phyloP scores from a whole-genome alignment of 2,797 vertebrate species.

The Buceros bicornis region DNA sequence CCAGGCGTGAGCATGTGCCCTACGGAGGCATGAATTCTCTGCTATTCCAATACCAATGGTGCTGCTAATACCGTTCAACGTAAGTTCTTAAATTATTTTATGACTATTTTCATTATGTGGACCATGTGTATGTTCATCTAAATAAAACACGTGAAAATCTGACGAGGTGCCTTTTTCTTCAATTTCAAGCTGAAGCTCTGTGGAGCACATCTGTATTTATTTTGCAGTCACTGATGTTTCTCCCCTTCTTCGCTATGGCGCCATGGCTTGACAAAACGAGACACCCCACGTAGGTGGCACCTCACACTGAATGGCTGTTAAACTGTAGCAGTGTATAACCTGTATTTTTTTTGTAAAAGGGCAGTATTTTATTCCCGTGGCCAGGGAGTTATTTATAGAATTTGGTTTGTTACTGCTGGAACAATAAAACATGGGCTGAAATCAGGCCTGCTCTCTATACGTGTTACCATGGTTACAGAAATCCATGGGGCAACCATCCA shows the following conservation, averaged over 20 bases:
- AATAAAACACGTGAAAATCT: slow-evolving; percentile 81
- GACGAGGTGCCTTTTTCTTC: slow-evolving; percentile 8
- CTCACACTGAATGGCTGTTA: neutral
- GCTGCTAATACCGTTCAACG: slow-evolving; percentile 85
- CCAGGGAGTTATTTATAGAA: neutral
- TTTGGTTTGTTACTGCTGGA: neutral
- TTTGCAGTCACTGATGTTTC: neutral
- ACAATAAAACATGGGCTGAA: neutral
- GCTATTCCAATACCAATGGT: slow-evolving; percentile 84
- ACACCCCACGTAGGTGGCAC: neutral
- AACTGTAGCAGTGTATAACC: neutral
- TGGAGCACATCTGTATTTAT: neutral
- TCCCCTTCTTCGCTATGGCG: neutral
- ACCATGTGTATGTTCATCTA: slow-evolving; percentile 76
- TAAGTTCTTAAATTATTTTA: slow-evolving; percentile 82
- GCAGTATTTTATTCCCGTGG: neutral
- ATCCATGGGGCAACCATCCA: neutral
- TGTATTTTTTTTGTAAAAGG: neutral
- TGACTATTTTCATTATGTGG: slow-evolving; percentile 76
- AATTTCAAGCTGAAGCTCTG: neutral
- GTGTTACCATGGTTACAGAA: slow-evolving; percentile 46
- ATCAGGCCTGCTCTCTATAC: neutral
- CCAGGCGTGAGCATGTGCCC: slow-evolving; percentile 37
- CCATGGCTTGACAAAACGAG: accelerated
- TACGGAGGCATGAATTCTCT: slow-evolving; percentile 60